Percentiles rank a stretch among this genome's conserved stretches.
phyloP scores from a whole-genome alignment of 1,140 invertebrate species.

The Streblospio benedicti region DNA sequence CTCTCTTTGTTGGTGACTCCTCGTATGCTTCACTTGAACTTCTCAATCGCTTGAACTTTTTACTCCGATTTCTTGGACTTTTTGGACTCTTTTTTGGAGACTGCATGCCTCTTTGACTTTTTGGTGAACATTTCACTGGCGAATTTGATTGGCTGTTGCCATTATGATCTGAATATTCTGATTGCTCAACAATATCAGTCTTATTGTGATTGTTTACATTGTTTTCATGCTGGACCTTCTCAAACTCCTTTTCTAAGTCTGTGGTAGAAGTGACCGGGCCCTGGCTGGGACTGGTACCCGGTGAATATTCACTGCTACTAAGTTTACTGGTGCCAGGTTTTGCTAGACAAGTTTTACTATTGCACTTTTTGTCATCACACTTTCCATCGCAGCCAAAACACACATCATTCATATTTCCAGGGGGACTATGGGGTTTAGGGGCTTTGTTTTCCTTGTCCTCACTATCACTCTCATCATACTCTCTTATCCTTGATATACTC shows the following conservation, averaged over 20 bases:
- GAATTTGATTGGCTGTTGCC: not conserved
- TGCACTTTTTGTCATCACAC: slow-evolving; percentile 32
- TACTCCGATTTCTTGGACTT: not conserved
- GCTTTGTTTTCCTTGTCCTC: slow-evolving; percentile 14
- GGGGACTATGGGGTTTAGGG: too few species aligned
- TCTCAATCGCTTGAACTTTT: not conserved
- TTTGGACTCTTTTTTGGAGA: not conserved
- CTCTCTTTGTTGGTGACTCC: not conserved
- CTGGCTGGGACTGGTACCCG: not conserved
- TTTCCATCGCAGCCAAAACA: slow-evolving; percentile 44
- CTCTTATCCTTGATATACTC: too few species aligned
- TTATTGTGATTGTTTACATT: slow-evolving; percentile 15
- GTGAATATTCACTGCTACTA: not conserved
- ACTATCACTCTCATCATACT: slow-evolving; percentile 7
- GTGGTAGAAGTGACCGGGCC: not conserved
- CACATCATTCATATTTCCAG: slow-evolving; percentile 42
- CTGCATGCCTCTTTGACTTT: not conserved
- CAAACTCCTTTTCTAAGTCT: not conserved
- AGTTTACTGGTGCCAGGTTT: too few species aligned
- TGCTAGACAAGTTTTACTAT: too few species aligned
- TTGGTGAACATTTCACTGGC: not conserved
- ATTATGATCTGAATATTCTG: not conserved
- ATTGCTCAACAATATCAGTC: not conserved
- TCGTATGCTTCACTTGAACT: not conserved
- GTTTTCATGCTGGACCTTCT: slow-evolving; percentile 26